Conservation (phyloP, 2,797 vertebrate species). For the Astyanax mexicanus region DNA sequence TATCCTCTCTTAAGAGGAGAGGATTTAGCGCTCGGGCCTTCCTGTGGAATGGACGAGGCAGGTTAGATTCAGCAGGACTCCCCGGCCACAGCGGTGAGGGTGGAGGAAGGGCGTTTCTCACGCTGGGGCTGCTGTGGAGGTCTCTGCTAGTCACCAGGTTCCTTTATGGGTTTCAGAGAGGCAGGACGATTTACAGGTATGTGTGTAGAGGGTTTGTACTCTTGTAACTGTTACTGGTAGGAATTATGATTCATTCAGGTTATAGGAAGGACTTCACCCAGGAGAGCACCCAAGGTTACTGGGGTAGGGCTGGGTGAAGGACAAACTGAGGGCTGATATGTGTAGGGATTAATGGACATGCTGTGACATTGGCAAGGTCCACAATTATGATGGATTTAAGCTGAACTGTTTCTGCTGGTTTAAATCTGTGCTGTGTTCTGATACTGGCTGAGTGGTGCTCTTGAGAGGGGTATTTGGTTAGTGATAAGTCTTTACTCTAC, state of each 20-base stretch:
- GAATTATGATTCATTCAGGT: too few species aligned
- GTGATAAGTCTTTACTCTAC: too few species aligned
- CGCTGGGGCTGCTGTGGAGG: slow-evolving; percentile 65
- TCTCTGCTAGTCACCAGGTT: slow-evolving; percentile 46
- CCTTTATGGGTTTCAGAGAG: slow-evolving; percentile 62
- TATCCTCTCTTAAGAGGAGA: slow-evolving; percentile 67
- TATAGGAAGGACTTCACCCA: not conserved
- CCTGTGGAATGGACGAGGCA: slow-evolving; percentile 47
- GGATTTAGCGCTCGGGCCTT: slow-evolving; percentile 70
- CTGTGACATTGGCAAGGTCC: slow-evolving; percentile 63
- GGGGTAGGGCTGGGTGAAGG: not conserved
- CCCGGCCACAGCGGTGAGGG: slow-evolving; percentile 13
- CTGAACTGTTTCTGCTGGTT: too few species aligned
- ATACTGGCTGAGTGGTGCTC: too few species aligned
- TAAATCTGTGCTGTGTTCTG: too few species aligned
- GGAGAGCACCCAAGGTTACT: not conserved
- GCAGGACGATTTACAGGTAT: slow-evolving; percentile 62
- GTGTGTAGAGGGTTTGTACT: slow-evolving; percentile 47
- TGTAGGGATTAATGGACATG: slow-evolving; percentile 64
- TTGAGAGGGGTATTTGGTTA: too few species aligned
- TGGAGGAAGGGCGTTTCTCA: slow-evolving; percentile 44
- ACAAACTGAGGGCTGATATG: not conserved
- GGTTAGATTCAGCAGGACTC: slow-evolving; percentile 26
- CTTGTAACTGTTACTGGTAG: slow-evolving; percentile 23
- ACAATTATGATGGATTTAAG: too few species aligned